Percentiles rank a stretch among this genome's conserved stretches.
These are phyloP conservation scores for Scaptomyza pallida DNA, from an alignment of 1,140 invertebrate species.

Conservation along the genomic window DNA sequence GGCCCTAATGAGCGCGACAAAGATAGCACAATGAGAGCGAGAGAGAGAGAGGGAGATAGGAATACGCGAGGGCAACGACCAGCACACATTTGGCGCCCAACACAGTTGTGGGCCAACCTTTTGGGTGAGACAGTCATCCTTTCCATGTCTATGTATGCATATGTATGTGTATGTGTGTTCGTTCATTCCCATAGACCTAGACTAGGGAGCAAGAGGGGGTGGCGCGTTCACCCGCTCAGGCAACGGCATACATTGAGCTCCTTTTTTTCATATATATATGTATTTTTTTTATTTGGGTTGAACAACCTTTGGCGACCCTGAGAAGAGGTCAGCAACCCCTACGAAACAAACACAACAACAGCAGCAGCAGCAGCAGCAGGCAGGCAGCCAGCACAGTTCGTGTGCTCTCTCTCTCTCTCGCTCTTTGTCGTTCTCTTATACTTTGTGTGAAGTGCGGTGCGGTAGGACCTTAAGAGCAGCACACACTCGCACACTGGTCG, in stretches of 20 bases:
- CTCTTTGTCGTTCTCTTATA: constrained; percentile 4
- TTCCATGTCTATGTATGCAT: too few species aligned
- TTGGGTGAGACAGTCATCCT: neutral
- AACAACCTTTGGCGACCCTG: constrained; percentile 83
- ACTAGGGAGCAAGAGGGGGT: constrained; percentile 7
- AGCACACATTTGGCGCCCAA: constrained; percentile 75
- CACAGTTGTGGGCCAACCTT: constrained; percentile 3
- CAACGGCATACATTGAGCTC: constrained; percentile 49
- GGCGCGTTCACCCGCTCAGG: constrained; percentile 7
- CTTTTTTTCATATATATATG: constrained; percentile 6
- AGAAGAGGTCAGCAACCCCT: constrained; percentile 84
- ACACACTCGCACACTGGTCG: neutral
- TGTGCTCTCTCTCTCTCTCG: constrained; percentile 4
- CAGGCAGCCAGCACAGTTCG: too few species aligned
- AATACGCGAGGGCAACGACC: constrained; percentile 71
- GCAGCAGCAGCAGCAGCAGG: too few species aligned
- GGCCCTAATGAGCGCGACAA: constrained; percentile 2
- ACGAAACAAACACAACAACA: constrained; percentile 43
- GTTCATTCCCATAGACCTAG: too few species aligned
- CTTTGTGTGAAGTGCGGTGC: constrained; percentile 3
- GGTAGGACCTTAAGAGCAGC: constrained; percentile 35
- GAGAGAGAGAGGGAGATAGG: constrained; percentile 4
- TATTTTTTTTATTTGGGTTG: constrained; percentile 45
- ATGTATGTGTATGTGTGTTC: too few species aligned
- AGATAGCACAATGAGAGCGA: constrained; percentile 2